Base-by-base conservation (phyloP, 2,797 vertebrate species). In the Orestias chungarensis region DNA sequence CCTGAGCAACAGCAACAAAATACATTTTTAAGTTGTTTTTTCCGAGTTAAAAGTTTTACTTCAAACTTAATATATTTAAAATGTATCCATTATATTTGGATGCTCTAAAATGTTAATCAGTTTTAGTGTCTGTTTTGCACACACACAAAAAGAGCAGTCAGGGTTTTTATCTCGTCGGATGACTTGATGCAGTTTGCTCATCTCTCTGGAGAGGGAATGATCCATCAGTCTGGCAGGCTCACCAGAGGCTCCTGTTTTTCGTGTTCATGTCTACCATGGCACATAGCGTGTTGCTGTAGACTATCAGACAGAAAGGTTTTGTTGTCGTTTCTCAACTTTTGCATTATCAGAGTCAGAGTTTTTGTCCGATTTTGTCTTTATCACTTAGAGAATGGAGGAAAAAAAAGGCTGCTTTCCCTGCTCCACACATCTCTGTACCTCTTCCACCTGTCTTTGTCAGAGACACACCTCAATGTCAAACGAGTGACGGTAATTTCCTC, bases 401-500 rank as follows among this genome's bases (percentile, higher is more conserved):
- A n/a, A n/a, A n/a, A n/a, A 46, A 17, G 27, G 0, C 9, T 23
- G 2, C 6, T 20, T 52, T 66, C 73, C 64, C 35, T n/a, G 23
- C 46, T 50, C 66, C 46, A 43, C 49, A 74, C 27, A 66, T 27
- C 43, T 15, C 43, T 10, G 46, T 71, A 64, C 62, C 35, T 59
- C 59, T n/a, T n/a, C 33, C 67, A 59, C 69, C 72, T 70, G 5
- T 59, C 25, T 73, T 29, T 46, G n/a, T 64, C 27, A 67, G 65
- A 73, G 65, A 78, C 68, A 72, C 69, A 12, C 14, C 43, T 81
- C 8, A n/a, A 38, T 18, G 67, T 73, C 74, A 27, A 68, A 64
- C 1, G 0, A 67, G 62, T 76, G 71, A 87, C 78, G 71, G 64
- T 86, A 75, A 89, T 78, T 68, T 75, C 64, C 38, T 79, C 8